Evolutionary conservation across 2,797 vertebrate species (phyloP), one percentile per base, ranked within the genome.

Genomic region (Chloroceryle inda): DNA sequence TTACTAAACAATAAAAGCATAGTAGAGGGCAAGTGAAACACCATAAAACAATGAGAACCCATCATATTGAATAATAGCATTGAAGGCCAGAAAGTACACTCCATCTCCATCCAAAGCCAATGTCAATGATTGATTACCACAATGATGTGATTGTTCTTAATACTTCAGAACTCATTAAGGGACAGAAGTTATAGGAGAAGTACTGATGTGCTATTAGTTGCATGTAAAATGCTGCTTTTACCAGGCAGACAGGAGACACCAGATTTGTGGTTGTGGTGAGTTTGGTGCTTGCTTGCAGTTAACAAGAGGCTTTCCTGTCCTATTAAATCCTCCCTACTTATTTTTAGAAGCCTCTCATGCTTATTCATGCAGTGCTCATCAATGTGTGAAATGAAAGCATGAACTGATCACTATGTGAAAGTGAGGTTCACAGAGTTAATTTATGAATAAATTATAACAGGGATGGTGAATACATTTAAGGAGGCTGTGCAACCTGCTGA

Each of bases 321-420:
- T 77, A 14, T 59, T 76, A 66, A 85, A 91, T 42, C 45, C 40
- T 85, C 33, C 27, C 38, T 62, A 24, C 7, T 55, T 94, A 80
- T 91, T 92, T 93, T 94, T 85, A 93, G 78, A 92, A 92, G 38
- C 6, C 1, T 74, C 74, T 92, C 53, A 50, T 63, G 38, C 71
- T 94, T 95, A 88, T 82, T 95, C 62, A 88, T 47, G n/a, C 53
- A 77, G 56, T 47, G 81, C 19, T 94, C 38, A 83, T 92, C 68
- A 94, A 3, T 21, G 84, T 91, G 87, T 96, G 85, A 94, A 95
- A 97, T 96, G 85, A 93, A 80, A 92, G 26, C 72, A 66, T 68
- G 75, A 94, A 66, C 52, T 80, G 68, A 93, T 96, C 68, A 75
- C 71, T 61, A 68, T 33, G 49, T 85, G 64, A 92, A 94, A 95